A percentile compares a stretch with the other conserved stretches of the same genome.
These are phyloP conservation scores for Pycnomerus fuliginosus DNA, from an alignment of 2,888 invertebrate genomes.

Conservation along the genomic window DNA sequence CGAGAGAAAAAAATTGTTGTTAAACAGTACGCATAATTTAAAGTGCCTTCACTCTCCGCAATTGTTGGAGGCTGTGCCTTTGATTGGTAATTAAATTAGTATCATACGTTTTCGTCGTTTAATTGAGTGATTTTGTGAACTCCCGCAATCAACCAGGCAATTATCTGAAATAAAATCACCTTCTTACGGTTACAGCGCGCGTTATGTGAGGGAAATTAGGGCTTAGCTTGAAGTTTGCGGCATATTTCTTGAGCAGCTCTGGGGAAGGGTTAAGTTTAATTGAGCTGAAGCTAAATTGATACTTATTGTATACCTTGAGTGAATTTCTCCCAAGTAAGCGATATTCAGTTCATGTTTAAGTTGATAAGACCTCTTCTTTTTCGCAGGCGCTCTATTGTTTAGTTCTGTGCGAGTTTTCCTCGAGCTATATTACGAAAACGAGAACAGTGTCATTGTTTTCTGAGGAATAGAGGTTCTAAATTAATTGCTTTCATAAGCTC, in stretches of 20 bases:
- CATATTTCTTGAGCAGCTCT: slow-evolving; percentile 13
- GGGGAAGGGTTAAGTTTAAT: slow-evolving; percentile 16
- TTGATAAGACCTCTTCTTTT: slow-evolving; percentile 16
- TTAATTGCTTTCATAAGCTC: slow-evolving; percentile 30
- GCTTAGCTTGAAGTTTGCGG: slow-evolving; percentile 11
- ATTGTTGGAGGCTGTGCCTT: too few species aligned
- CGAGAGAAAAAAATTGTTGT: too few species aligned
- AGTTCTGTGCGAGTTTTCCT: slow-evolving; percentile 9
- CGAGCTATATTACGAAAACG: slow-evolving; percentile 27
- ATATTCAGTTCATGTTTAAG: slow-evolving; percentile 20
- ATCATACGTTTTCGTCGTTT: too few species aligned
- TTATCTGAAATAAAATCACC: too few species aligned
- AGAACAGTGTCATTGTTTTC: slow-evolving; percentile 32
- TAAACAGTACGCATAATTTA: too few species aligned
- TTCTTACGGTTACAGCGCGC: too few species aligned
- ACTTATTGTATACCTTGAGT: slow-evolving; percentile 20
- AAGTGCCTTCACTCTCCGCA: too few species aligned
- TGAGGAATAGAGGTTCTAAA: slow-evolving; percentile 29
- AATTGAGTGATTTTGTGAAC: too few species aligned
- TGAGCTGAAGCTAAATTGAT: slow-evolving; percentile 20
- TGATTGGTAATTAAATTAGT: too few species aligned
- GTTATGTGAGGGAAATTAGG: slow-evolving; percentile 12
- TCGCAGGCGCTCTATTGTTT: slow-evolving; percentile 11
- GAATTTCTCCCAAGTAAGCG: slow-evolving; percentile 15
- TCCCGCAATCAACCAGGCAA: too few species aligned